phyloP scores from a whole-genome alignment of 1,140 invertebrate species.

The Hirudo medicinalis region DNA sequence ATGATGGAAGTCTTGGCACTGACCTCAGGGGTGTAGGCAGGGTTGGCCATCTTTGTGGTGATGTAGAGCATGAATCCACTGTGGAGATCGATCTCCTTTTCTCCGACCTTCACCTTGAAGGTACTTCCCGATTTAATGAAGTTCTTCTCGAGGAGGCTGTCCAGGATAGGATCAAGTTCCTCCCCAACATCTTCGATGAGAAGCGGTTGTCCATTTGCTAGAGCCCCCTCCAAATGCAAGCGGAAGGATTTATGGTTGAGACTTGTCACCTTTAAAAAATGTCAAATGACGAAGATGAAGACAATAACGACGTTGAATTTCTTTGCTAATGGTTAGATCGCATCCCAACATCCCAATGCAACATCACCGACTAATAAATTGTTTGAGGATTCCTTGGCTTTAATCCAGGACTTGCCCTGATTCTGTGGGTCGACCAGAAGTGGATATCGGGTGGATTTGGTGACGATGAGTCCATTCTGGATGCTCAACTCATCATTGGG shows the following conservation, averaged over 20 bases:
- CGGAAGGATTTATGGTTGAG: conserved; percentile 93
- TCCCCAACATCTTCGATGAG: conserved; percentile 88
- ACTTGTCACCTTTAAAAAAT: conserved; percentile 57
- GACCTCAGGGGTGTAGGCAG: conserved; percentile 87
- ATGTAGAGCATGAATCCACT: conserved; percentile 89
- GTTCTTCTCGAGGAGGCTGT: conserved; percentile 91
- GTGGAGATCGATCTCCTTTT: conserved; percentile 92
- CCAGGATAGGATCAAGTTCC: conserved; percentile 85
- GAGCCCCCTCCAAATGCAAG: conserved; percentile 79
- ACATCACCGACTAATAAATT: conserved; percentile 57
- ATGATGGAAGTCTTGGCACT: conserved; percentile 91
- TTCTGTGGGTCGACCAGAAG: conserved; percentile 86
- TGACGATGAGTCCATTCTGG: conserved; percentile 90
- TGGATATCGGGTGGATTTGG: conserved; percentile 76
- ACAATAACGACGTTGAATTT: not conserved
- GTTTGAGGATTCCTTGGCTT: conserved; percentile 76
- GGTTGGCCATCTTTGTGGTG: conserved; percentile 87
- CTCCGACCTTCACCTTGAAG: conserved; percentile 82
- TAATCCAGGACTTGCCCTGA: conserved; percentile 94
- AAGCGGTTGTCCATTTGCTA: conserved; percentile 78
- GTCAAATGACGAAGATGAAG: not conserved
- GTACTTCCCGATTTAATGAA: conserved; percentile 93
- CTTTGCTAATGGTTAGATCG: not conserved
- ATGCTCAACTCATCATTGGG: conserved; percentile 91
- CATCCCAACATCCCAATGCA: not conserved